A percentile compares a stretch with the other conserved stretches of the same genome.
phyloP scores from a whole-genome alignment of 2,797 vertebrate genomes.

The Cheirogaleus major region DNA sequence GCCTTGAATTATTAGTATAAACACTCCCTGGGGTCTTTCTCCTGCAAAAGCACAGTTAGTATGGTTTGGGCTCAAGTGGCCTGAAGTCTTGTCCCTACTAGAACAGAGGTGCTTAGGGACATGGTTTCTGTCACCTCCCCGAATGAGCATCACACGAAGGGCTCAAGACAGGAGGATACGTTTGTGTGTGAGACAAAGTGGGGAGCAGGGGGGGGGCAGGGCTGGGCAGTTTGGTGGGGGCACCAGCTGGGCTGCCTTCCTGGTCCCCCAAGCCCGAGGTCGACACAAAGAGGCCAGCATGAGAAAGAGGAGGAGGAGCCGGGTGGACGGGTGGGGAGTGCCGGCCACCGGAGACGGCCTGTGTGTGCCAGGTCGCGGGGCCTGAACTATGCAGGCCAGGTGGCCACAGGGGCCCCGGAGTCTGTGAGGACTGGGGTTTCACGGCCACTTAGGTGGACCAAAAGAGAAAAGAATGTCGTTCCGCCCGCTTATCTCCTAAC shows the following conservation, averaged over 20 bases:
- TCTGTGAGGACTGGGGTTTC: constrained; percentile 92
- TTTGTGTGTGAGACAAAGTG: not conserved
- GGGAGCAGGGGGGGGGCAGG: not conserved
- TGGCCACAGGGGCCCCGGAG: constrained; percentile 82
- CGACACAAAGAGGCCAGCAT: not conserved
- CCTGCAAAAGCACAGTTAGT: not conserved
- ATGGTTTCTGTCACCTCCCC: not conserved
- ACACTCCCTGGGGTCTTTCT: not conserved
- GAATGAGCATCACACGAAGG: not conserved
- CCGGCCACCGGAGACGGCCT: not conserved
- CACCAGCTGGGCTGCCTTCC: not conserved
- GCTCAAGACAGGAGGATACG: not conserved
- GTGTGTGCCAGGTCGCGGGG: not conserved
- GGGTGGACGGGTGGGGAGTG: not conserved
- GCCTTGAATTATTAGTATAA: not conserved
- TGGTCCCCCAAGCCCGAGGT: not conserved
- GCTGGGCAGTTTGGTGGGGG: accelerated
- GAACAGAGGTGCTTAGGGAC: not conserved
- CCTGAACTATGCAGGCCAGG: constrained; percentile 80
- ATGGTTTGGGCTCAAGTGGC: not conserved
- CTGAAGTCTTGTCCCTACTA: not conserved
- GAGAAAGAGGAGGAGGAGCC: not conserved
- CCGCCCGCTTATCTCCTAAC: constrained; percentile 97
- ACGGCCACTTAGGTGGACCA: constrained; percentile 92
- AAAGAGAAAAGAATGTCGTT: constrained; percentile 96